Conservation (phyloP, 2,888 invertebrate genomes). For the Heteropelma amictum region DNA sequence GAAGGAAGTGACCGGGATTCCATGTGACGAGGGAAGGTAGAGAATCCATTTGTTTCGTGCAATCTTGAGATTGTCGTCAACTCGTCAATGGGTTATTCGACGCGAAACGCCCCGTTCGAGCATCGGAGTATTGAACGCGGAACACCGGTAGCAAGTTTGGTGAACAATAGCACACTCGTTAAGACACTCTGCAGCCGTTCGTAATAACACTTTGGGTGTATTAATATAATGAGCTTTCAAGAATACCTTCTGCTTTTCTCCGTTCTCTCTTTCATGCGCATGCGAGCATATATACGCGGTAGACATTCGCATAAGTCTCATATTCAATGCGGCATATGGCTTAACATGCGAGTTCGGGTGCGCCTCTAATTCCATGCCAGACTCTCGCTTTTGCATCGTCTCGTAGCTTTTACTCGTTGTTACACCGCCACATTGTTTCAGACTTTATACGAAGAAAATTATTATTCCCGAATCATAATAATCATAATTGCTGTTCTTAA, state of each 20-base stretch:
- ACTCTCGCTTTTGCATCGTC: conserved; percentile 35
- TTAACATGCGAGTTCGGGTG: conserved; percentile 49
- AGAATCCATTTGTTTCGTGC: too few species aligned
- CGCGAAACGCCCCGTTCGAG: neutral
- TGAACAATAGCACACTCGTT: conserved; percentile 1
- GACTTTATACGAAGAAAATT: neutral
- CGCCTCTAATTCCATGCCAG: conserved; percentile 33
- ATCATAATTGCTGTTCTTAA: neutral
- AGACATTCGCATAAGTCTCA: too few species aligned
- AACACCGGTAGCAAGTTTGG: neutral
- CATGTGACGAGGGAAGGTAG: too few species aligned
- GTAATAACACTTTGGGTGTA: conserved; percentile 25
- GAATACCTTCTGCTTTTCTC: conserved; percentile 16
- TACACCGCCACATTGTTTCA: neutral
- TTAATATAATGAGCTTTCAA: conserved; percentile 30
- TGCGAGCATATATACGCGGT: neutral
- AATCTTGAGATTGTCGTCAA: neutral
- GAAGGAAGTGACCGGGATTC: too few species aligned
- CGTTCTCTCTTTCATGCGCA: neutral
- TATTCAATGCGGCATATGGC: conserved; percentile 55
- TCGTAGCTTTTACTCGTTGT: neutral
- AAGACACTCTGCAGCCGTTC: conserved; percentile 30
- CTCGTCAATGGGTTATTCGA: neutral
- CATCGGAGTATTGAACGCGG: too few species aligned
- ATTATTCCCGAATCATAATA: neutral